Conservation (phyloP, 2,888 invertebrate species). For the Maniola hyperantus region DNA sequence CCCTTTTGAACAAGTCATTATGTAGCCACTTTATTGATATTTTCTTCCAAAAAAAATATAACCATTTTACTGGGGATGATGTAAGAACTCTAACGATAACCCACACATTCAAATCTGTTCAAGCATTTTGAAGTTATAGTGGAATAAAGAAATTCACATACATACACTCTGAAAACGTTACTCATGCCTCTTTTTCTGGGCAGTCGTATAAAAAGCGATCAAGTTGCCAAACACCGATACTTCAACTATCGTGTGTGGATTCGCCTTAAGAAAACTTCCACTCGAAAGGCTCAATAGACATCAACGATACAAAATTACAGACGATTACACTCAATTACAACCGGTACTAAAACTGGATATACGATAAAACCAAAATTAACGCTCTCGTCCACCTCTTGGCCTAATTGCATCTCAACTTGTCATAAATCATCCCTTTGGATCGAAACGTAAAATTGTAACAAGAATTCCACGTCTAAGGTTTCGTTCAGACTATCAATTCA, state of each 20-base stretch:
- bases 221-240: background rate
- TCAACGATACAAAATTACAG: constrained; percentile 45
- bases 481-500: constrained; percentile 4
- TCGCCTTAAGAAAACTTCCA: constrained; percentile 38
- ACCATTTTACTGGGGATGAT: too few species aligned
- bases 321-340: constrained; percentile 62
- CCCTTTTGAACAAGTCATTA: too few species aligned
- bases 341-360: constrained; percentile 59
- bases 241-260: background rate
- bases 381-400: constrained; percentile 57
- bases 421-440: constrained; percentile 70
- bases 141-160: background rate
- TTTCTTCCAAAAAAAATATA: background rate
- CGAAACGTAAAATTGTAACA: constrained; percentile 65
- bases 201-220: background rate
- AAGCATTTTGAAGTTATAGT: too few species aligned
- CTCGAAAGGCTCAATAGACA: constrained; percentile 57
- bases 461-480: constrained; percentile 63
- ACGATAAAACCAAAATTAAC: constrained; percentile 73
- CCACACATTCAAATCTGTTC: too few species aligned
- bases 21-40: too few species aligned
- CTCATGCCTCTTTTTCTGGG: too few species aligned
- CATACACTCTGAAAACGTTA: background rate
- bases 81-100: too few species aligned
- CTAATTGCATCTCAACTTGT: constrained; percentile 64